Evolutionary conservation across 2,888 invertebrate species (phyloP), one percentile per base, ranked within the genome.

Genomic region (Cantharis rufa): DNA sequence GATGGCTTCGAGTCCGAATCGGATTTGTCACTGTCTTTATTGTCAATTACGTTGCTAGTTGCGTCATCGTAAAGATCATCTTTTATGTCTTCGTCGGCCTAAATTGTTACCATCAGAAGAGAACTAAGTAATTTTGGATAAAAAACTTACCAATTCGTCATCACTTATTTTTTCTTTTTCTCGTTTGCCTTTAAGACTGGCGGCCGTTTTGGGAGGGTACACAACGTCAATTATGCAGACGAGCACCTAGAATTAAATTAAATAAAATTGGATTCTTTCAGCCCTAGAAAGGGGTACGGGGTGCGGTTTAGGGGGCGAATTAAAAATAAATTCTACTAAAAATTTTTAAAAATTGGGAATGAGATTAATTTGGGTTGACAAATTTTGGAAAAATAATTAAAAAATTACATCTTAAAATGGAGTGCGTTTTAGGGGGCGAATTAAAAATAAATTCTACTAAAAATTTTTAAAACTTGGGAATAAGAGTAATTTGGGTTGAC

Each of bases 141-240:
- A 70, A 48, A 72, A 61, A 66, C 85, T 85, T 83, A 89, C 89
- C 83, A 89, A 82, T 84, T 89, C 89, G 79, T 89, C 87, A 63
- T 85, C 87, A 77, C 87, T 88, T 70, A 85, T 84, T 74, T 86
- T 88, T 10, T 85, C 84, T 70, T 76, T 86, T 75, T 80, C 84
- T 82, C 86, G 86, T 66, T 86, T 75, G 1, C 13, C 15, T 83
- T 88, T 86, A 84, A 88, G 84, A 10, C 70, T 80, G 5, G 75
- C 32, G 62, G 88, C 27, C 71, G 91, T 90, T 86, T 93, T 93
- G 28, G 94, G 94, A 21, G 96, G 97, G 88, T 94, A 96, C 72
- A 97, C 90, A 75, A 94, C 91, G 88, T 98, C 98, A 81, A 97
- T 95, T 69, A 96, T 88, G 85, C 95, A 97, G 1, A 98, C 96